Evolutionary conservation across 1,140 invertebrate genomes (phyloP), one percentile per base, ranked within the genome.

Genomic region (Mylabris phalerata): DNA sequence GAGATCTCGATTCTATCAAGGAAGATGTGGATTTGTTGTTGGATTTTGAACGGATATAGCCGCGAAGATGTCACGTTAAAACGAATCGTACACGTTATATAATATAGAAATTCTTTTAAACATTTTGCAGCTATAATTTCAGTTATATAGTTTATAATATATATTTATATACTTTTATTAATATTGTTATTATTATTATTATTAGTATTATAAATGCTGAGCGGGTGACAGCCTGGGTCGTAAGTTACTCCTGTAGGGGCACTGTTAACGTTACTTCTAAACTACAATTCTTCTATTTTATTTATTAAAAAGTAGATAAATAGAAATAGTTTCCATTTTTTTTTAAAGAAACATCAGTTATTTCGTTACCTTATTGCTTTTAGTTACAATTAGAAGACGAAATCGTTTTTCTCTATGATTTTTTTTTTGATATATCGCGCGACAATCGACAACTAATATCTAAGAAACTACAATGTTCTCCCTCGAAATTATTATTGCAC

Each of bases 361-460:
- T 69, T 68, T 70, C 70, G 71, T 70, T 73, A 67, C 45, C 58
- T 74, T 74, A 74, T 74, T 74, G 73, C 73, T 74, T 69, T 74
- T 61, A 64, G 73, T 74, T 74, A 68, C 73, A 43, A 64, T 69
- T 69, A 71, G 71, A 74, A 74, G 73, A 74, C 72, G 64, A 73
- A 71, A 69, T 19, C 19, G 19, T 19, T 19, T 19, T 19, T 19
- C 19, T 19, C 49, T 63, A 13, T 13, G 59, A 54, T 25, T 43
- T 24, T 11, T 6, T 44, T 45, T 45, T 45, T 9, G 9, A 45
- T 11, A 45, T 6, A 19, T 19, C 19, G 19, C 19, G 19, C 19
- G 19, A 19, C 32, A 32, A 32, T 32, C 32, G 32, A 32, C 32
- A 32, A 19, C 19, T 19, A 19, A 32, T 32, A 32, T 7, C 32